These are phyloP conservation scores for Hylaea fasciaria DNA, from an alignment of 2,888 invertebrate species.

Conservation along the genomic window DNA sequence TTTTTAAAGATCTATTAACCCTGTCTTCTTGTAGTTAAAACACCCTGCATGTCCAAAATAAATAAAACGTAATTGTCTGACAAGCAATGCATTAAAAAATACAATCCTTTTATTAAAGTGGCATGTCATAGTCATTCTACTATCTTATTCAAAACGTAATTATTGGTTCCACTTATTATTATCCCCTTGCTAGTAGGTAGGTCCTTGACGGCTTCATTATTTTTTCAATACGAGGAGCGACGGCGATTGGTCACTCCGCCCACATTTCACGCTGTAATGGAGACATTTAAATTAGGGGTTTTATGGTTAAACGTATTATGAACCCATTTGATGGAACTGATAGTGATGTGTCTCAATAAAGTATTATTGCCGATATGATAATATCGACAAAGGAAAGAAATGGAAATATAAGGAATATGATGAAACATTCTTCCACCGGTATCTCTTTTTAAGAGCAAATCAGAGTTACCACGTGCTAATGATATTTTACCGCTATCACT, in stretches of 20 bases:
- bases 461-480: no score
- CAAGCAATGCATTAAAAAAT: background rate
- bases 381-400: constrained; percentile 12
- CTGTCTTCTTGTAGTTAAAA: no score
- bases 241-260: constrained; percentile 58
- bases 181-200: constrained; percentile 28
- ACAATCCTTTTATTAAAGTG: constrained; percentile 1
- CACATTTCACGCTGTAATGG: constrained; percentile 67
- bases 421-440: no score
- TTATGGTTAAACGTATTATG: constrained; percentile 45
- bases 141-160: constrained; percentile 57
- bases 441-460: no score
- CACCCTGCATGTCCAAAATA: no score
- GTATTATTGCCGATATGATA: constrained; percentile 29
- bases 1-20: no score
- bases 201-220: constrained; percentile 70
- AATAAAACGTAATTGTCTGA: no score
- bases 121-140: constrained; percentile 43
- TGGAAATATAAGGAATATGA: background rate
- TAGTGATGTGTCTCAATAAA: constrained; percentile 47
- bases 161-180: constrained; percentile 45
- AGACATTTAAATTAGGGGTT: constrained; percentile 73
- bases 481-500: no score
- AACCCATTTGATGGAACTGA: constrained; percentile 23
- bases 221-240: constrained; percentile 58